Base-by-base conservation (phyloP, 2,888 invertebrate species). In the Melanostoma mellinum region DNA sequence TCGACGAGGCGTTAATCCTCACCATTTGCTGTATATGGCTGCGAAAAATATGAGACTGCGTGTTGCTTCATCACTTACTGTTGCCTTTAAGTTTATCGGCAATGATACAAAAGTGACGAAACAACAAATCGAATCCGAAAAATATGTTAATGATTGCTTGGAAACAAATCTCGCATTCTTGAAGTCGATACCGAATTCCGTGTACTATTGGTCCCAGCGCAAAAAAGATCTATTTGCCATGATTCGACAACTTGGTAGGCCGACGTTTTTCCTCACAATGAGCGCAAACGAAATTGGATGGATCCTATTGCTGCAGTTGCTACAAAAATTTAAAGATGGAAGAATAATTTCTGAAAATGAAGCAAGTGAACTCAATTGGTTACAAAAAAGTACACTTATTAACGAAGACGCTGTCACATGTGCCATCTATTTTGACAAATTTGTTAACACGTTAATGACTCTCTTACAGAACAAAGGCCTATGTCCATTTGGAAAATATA, bases 251-350 rank as follows among this genome's bases (percentile, higher is more conserved):
- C 85, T 88, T 30, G 90, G 90, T 6, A 87, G 86, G 85, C 91
- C 90, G 65, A 91, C 90, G 86, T 20, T 48, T 46, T 75, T 68
- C 32, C n/a, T 75, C 6, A 88, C 90, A 86, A 8, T 91, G 86
- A 90, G 90, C 87, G 90, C 91, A 0, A 91, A 91, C 86, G 91
- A 92, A 88, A 86, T 89, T 78, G 85, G 87, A 53, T 91, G 90
- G 91, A 3, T 79, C 40, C 78, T 58, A 85, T 80, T 91, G 40
- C 86, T 91, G 0, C 87, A 79, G 48, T 38, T 89, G 86, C 86
- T 91, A 3, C 87, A 88, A 77, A 90, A 89, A 86, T 85, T 86
- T 44, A 77, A 53, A 79, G 65, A 78, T 55, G 71, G 81, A 53
- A 50, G 48, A 65, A 65, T 46, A 53, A 68, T 71, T 55, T 61